These are phyloP conservation scores for Drosophila pallidifrons DNA, from an alignment of 1,140 invertebrate genomes.

Conservation along the genomic window DNA sequence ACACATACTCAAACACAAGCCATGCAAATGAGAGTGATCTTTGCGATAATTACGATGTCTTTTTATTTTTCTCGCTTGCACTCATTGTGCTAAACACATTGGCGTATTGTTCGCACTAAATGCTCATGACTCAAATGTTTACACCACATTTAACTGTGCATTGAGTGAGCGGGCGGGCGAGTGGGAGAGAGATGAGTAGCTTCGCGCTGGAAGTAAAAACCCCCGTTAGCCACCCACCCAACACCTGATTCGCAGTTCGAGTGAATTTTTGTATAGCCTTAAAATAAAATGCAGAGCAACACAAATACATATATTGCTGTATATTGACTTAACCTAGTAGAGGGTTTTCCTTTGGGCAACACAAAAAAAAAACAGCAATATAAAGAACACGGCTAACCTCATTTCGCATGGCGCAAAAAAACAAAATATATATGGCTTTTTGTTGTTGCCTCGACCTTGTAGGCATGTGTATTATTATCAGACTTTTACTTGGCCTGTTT, in stretches of 20 bases:
- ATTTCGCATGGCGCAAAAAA: conserved; percentile 36
- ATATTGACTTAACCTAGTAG: conserved; percentile 42
- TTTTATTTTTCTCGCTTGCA: not conserved
- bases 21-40: conserved; percentile 33
- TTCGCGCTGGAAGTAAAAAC: not conserved
- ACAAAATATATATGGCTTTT: conserved; percentile 3
- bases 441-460: conserved; percentile 43
- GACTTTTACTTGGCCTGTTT: conserved; percentile 41
- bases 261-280: conserved; percentile 18
- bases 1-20: not conserved
- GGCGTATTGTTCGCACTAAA: conserved; percentile 39
- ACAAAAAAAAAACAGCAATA: conserved; percentile 14
- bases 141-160: conserved; percentile 38
- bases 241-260: not conserved
- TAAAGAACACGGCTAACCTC: conserved; percentile 29
- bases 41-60: conserved; percentile 11
- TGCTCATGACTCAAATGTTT: conserved; percentile 48
- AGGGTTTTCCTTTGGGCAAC: conserved; percentile 26
- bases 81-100: conserved; percentile 33
- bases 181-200: conserved; percentile 6
- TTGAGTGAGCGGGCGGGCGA: conserved; percentile 1
- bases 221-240: not conserved
- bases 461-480: conserved; percentile 38
- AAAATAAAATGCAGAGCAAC: conserved; percentile 10
- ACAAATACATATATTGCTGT: not conserved